Percentiles rank a stretch among this genome's conserved stretches.
Conservation (phyloP, 2,113 vertebrate species). For the Corythaixoides concolor region DNA sequence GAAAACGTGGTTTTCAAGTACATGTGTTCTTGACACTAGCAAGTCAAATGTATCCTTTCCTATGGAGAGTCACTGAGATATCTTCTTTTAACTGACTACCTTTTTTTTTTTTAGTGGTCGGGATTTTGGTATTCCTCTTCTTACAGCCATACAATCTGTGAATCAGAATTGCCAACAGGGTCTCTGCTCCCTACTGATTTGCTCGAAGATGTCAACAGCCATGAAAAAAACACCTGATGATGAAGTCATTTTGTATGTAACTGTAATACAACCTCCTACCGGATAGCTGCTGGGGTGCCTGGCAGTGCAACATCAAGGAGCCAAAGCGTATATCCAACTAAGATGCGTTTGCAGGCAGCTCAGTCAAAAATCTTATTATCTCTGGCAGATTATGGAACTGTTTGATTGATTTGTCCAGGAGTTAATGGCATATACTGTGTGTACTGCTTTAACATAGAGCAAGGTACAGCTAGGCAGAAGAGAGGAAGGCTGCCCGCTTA, state of each 20-base stretch:
- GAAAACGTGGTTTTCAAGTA: not conserved
- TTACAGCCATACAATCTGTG: not conserved
- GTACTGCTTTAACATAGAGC: not conserved
- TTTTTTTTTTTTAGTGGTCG: not conserved
- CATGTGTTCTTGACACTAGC: not conserved
- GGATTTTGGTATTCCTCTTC: not conserved
- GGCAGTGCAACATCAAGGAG: not conserved
- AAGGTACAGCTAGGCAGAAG: not conserved
- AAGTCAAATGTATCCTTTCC: not conserved
- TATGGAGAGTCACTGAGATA: not conserved
- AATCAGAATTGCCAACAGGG: slow-evolving; percentile 30
- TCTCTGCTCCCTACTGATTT: slow-evolving; percentile 18
- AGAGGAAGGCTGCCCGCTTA: not conserved
- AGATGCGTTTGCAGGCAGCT: slow-evolving; percentile 2
- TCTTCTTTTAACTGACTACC: not conserved
- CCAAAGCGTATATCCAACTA: not conserved
- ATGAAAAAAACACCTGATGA: not conserved
- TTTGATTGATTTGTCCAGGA: not conserved
- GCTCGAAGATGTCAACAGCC: slow-evolving; percentile 14
- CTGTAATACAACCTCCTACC: slow-evolving; percentile 15
- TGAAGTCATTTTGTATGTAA: not conserved
- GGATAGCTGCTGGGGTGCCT: not conserved
- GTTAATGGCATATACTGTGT: not conserved
- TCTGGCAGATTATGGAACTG: not conserved
- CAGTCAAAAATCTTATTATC: not conserved